Evolutionary conservation across 2,797 vertebrate genomes (phyloP), one percentile per base, ranked within the genome.

Genomic region (Denticeps clupeoides): DNA sequence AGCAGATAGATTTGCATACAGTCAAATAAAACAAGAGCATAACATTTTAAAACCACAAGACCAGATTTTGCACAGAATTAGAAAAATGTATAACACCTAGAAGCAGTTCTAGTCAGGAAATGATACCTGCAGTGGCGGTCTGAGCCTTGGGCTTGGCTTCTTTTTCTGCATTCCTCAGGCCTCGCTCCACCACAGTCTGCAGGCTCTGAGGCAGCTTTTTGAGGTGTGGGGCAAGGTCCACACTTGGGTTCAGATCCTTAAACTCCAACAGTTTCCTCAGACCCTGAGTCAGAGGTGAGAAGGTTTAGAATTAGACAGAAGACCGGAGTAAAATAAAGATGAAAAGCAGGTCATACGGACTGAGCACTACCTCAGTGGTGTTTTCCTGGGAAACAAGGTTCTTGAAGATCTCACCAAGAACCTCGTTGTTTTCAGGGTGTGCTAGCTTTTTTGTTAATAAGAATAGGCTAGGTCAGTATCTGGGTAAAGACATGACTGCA

Each of bases 381-480:
- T 99, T 99, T 67, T 99, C 95, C 77, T 97, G 99, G 53, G 93
- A 98, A 38, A 93, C 93, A 31, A 99, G 98, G 78, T 98, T 99
- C 79, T 97, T 99, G 71, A 99, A 99, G 73, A 97, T 98, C 66
- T 97, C 95, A 15, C 91, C 89, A 69, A 99, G 83, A 64, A 93
- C 89, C 71, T 97, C 93, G 2, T 96, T 99, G 90, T 89, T 71
- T 96, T 97, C 0, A 90, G 89, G 74, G 89, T 84, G 33, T 92
- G 90, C 53, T 98, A 93, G 24, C 97, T 91, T 91, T 97, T 50
- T 18, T 10, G 38, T 9, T 4, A 21, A 7, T 2, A 25, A 4
- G 25, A 18, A 8, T 7, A 35, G 16, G 7, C 31, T 35, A 7
- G 31, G 7, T 33, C 2, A 8, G 9, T 37, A 15, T 37, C 37